Evolutionary conservation across 2,888 invertebrate genomes (phyloP).

Genomic region (Agrochola lota): DNA sequence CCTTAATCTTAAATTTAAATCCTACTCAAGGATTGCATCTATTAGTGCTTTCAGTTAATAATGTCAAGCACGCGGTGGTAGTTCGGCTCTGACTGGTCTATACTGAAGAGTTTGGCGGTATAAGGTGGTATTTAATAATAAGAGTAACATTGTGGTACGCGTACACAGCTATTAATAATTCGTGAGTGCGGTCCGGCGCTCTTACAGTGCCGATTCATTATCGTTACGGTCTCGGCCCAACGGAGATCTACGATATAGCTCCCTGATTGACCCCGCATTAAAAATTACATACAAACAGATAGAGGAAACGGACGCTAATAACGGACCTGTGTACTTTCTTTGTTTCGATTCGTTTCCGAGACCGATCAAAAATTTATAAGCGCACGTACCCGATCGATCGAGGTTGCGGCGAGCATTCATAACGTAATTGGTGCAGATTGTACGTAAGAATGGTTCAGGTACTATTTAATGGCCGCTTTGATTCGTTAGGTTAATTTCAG

Average conservation of each 20-base stretch:
- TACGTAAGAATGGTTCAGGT: conserved; percentile 79
- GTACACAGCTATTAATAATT: conserved; percentile 89
- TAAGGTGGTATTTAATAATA: conserved; percentile 75
- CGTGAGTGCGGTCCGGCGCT: conserved; percentile 89
- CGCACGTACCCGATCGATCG: conserved; percentile 80
- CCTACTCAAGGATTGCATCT: conserved; percentile 53
- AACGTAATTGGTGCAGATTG: conserved; percentile 81
- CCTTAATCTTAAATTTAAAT: conserved; percentile 80
- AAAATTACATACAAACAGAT: conserved; percentile 90
- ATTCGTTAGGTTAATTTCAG: conserved; percentile 89
- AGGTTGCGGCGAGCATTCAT: conserved; percentile 81
- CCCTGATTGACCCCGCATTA: conserved; percentile 91
- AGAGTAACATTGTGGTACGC: conserved; percentile 72
- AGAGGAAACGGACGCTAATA: conserved; percentile 83
- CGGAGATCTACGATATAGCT: conserved; percentile 89
- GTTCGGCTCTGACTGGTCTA: conserved; percentile 27
- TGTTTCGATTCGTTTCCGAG: conserved; percentile 85
- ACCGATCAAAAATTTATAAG: conserved; percentile 85
- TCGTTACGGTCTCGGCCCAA: conserved; percentile 87
- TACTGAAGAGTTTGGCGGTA: conserved; percentile 60
- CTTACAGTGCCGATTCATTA: conserved; percentile 89
- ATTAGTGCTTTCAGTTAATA: conserved; percentile 53
- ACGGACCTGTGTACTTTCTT: conserved; percentile 81
- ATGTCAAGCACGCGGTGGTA: conserved; percentile 17
- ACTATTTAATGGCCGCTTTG: conserved; percentile 85